Evolutionary conservation across 2,797 vertebrate genomes (phyloP).

Genomic region (Crax fasciolata): DNA sequence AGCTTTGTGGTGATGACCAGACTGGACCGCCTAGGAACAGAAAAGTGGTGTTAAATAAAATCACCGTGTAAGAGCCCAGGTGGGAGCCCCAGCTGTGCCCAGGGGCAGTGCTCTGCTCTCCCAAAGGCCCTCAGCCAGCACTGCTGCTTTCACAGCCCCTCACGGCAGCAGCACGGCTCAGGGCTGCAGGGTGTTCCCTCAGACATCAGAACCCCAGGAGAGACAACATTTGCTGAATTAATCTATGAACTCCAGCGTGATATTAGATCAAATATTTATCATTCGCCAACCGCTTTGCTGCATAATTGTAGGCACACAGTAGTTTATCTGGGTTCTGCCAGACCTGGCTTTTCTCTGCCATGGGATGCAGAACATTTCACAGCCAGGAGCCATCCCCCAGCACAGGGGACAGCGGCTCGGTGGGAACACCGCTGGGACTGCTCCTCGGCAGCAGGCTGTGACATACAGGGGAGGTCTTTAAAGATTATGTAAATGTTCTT

Average conservation of each 20-base stretch:
- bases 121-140: fast-evolving
- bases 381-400: not conserved
- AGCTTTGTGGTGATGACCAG: slow-evolving; percentile 98
- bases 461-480: not conserved
- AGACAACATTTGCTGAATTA: not conserved
- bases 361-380: not conserved
- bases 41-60: not conserved
- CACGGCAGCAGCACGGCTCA: not conserved
- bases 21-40: slow-evolving; percentile 90
- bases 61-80: fast-evolving
- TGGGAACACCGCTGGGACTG: not conserved
- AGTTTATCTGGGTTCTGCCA: not conserved
- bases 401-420: not conserved
- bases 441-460: not conserved
- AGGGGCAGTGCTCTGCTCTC: fast-evolving
- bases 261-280: not conserved
- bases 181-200: not conserved
- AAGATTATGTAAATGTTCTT: slow-evolving; percentile 15
- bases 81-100: not conserved
- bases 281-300: not conserved
- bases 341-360: fast-evolving
- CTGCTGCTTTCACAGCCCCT: fast-evolving
- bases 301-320: fast-evolving
- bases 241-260: not conserved
- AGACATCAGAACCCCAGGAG: not conserved